These are phyloP conservation scores for Cantharis lateralis DNA, from an alignment of 2,888 invertebrate genomes.

Conservation along the genomic window DNA sequence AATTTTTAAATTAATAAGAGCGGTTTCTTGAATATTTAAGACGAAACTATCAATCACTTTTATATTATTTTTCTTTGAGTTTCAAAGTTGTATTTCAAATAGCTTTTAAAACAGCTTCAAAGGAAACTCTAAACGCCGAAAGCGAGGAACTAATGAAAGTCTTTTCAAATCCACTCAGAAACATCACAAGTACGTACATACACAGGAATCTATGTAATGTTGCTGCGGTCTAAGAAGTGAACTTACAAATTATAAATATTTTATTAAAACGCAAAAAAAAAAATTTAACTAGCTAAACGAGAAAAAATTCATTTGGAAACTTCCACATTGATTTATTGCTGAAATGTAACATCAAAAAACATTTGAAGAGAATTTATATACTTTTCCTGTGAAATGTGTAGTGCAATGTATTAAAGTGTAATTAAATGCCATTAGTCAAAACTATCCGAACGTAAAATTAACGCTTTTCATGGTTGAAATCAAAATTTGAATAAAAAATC, in stretches of 20 bases:
- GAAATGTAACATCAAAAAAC: background rate
- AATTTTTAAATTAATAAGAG: background rate
- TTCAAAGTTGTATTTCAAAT: background rate
- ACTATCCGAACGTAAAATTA: background rate
- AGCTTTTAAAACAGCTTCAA: background rate
- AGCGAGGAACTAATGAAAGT: background rate
- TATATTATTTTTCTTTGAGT: background rate
- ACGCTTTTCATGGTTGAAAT: background rate
- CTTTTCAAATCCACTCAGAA: background rate
- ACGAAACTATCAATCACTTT: background rate
- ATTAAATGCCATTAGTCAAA: background rate
- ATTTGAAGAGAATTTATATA: background rate
- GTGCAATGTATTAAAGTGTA: background rate
- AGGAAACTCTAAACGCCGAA: background rate
- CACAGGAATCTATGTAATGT: background rate
- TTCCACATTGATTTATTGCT: background rate
- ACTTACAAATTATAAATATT: background rate
- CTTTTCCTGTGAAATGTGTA: background rate
- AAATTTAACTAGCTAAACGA: background rate
- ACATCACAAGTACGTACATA: background rate
- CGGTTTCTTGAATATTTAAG: background rate
- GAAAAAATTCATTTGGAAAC: background rate
- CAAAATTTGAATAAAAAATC: background rate
- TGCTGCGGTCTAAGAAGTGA: background rate
- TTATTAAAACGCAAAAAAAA: background rate